Percentiles rank a stretch among this genome's conserved stretches.
Conservation (phyloP, 2,797 vertebrate genomes). For the Sphenopsis melanotis region DNA sequence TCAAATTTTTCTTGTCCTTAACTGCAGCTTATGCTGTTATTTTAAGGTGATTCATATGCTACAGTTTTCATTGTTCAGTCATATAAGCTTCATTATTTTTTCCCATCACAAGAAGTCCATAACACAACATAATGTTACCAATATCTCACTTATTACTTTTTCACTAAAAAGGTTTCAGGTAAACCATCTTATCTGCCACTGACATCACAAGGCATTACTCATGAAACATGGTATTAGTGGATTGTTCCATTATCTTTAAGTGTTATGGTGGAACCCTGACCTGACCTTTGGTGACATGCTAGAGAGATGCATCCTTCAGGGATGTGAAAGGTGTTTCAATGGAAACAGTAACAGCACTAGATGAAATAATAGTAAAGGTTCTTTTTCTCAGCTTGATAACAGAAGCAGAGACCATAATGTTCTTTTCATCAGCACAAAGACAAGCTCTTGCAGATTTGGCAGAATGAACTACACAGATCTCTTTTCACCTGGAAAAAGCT, state of each 20-base stretch:
- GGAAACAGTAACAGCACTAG: background rate
- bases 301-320: background rate
- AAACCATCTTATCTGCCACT: background rate
- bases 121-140: background rate
- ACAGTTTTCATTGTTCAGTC: background rate
- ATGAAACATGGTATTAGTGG: background rate
- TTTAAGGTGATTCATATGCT: background rate
- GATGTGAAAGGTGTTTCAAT: background rate
- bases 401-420: background rate
- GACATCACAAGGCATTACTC: background rate
- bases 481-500: background rate
- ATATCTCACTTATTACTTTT: background rate
- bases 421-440: background rate
- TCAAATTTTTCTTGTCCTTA: background rate
- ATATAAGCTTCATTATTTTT: background rate
- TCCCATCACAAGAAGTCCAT: background rate
- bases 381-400: background rate
- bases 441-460: background rate
- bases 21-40: background rate
- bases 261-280: background rate
- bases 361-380: background rate
- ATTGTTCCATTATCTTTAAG: background rate
- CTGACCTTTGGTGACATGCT: background rate
- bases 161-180: background rate
- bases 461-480: background rate